Base-by-base conservation (phyloP, 2,797 vertebrate genomes). In the Gouania willdenowi region DNA sequence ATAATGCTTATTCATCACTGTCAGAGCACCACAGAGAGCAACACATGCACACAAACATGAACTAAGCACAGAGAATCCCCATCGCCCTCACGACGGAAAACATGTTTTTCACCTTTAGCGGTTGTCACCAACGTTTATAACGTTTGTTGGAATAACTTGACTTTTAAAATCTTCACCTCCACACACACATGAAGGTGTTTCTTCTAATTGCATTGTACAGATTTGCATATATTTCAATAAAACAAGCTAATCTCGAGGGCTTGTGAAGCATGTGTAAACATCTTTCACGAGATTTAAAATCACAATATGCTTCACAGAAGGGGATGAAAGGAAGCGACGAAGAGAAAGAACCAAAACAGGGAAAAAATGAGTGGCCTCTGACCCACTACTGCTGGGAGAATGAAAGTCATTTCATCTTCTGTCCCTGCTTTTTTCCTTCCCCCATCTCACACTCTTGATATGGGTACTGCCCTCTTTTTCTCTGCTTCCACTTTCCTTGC, bases 1-100 rank as follows among this genome's bases (percentile, higher is more conserved):
- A 82, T 77, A 77, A 77, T 65, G 66, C 77, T 70, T 71, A 80
- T 83, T 81, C 65, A 75, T 81, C 81, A 83, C 54, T 75, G 81
- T 80, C 73, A 39, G 39, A 2, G 7, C 46, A 26, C 18, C 0
- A 33, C 66, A 12, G 20, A 3, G 8, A 0, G 26, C 61, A 35
- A 44, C 33, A 19, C 54, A 8, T n/a, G 8, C 19, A 40, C 36
- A 27, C 41, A 31, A 14, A 36, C 27, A 42, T 8, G 38, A 48
- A 24, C 35, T 30, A 47, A 26, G 54, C 18, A 5, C 15, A 5
- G 29, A 10, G 23, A 32, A 43, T 28, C 11, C 6, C 42, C 31
- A 12, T 10, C 34, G 38, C 33, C 40, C 14, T 27, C 46, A 53
- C 26, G n/a, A 26, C n/a, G 48, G 35, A 15, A 6, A 16, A n/a